phyloP scores from a whole-genome alignment of 1,140 invertebrate genomes.

The Diabrotica virgifera region DNA sequence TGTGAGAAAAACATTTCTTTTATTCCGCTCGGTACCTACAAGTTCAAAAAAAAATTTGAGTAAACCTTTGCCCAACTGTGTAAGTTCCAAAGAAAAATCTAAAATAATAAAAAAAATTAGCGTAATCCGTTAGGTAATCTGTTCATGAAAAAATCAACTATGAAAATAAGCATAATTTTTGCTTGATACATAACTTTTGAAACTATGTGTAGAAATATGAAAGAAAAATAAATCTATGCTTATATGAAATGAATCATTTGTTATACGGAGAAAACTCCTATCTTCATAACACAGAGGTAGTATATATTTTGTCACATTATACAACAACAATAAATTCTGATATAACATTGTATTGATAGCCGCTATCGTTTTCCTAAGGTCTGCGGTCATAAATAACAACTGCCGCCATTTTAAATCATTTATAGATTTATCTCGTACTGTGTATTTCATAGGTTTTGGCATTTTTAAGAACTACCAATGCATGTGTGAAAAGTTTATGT shows the following conservation, averaged over 20 bases:
- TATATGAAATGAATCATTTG: not conserved
- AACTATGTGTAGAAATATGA: no score
- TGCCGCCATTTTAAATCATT: not conserved
- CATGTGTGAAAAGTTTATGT: not conserved
- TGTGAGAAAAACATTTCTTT: no score
- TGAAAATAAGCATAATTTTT: no score
- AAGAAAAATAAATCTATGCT: no score
- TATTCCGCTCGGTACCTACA: no score
- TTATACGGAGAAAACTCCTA: not conserved
- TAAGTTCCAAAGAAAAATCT: no score
- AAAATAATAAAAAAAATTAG: no score
- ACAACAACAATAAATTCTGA: not conserved
- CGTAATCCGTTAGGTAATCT: no score
- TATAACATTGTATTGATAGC: not conserved
- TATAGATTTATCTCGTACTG: slow-evolving; percentile 1
- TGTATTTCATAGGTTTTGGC: not conserved
- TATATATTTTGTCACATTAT: not conserved
- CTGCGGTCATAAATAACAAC: not conserved
- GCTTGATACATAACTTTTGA: no score
- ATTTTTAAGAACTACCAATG: not conserved
- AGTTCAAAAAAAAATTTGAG: no score
- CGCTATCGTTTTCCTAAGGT: not conserved
- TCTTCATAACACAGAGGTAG: not conserved
- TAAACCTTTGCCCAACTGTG: no score
- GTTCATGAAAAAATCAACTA: no score